A percentile compares a stretch with the other conserved stretches of the same genome.
Evolutionary conservation across 2,888 invertebrate species (phyloP).

Genomic region (Trypoxylon attenuatum): DNA sequence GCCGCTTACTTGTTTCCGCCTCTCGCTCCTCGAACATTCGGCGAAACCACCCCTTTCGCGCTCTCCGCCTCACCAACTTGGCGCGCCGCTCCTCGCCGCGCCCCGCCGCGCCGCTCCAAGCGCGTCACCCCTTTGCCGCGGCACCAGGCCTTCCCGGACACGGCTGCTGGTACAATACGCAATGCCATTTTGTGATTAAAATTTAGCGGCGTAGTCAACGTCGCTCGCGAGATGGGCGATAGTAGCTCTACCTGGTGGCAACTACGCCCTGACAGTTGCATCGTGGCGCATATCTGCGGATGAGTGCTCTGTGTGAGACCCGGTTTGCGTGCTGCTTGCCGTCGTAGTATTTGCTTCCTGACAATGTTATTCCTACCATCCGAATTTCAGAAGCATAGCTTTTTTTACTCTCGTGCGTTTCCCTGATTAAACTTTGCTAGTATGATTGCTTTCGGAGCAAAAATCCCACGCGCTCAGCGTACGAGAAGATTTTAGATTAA

Average conservation of each 20-base stretch:
- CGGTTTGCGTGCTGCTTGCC: too few relatives aligned
- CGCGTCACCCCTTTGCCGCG: slow-evolving; percentile 16
- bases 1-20: slow-evolving; percentile 9
- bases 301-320: too few relatives aligned
- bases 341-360: neutral
- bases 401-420: neutral
- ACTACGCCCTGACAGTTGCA: neutral
- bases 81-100: slow-evolving; percentile 12
- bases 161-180: slow-evolving; percentile 55
- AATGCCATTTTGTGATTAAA: slow-evolving; percentile 70
- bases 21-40: slow-evolving; percentile 35
- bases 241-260: neutral
- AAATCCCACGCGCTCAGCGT: neutral
- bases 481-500: too few relatives aligned
- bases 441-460: neutral
- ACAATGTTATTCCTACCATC: neutral
- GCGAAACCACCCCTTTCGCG: slow-evolving; percentile 33
- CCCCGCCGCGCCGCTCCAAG: slow-evolving; percentile 23
- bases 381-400: neutral
- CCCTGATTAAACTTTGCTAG: neutral
- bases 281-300: too few relatives aligned
- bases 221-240: slow-evolving; percentile 12
- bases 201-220: slow-evolving; percentile 49
- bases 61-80: slow-evolving; percentile 4
- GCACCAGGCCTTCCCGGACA: slow-evolving; percentile 11